Evolutionary conservation across 2,888 invertebrate species (phyloP).

Genomic region (Lasioglossum leucozonium): DNA sequence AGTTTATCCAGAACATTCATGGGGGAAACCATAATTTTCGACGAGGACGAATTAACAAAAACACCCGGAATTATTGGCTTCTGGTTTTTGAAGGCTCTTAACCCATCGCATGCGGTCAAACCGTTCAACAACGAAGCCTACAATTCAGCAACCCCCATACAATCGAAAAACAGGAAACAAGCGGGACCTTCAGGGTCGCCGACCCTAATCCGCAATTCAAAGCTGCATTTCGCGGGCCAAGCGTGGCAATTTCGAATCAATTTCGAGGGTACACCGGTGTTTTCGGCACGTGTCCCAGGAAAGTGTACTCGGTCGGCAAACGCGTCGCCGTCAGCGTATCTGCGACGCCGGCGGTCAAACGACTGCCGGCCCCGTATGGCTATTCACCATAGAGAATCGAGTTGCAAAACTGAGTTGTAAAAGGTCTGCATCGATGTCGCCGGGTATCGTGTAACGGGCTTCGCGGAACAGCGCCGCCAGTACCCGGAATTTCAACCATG

Average conservation of each 20-base stretch:
- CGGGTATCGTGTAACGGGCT: constrained; percentile 58
- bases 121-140: neutral
- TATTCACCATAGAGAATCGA: constrained; percentile 78
- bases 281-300: constrained; percentile 31
- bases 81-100: neutral
- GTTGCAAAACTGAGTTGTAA: constrained; percentile 81
- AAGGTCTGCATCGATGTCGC: constrained; percentile 73
- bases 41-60: neutral
- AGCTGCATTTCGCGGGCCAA: neutral
- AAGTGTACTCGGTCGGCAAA: constrained; percentile 41
- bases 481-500: neutral
- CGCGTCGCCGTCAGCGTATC: constrained; percentile 33
- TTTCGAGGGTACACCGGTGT: constrained; percentile 4
- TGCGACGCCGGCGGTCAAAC: constrained; percentile 24
- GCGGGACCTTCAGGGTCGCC: neutral
- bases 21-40: no score
- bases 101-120: neutral
- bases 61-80: neutral
- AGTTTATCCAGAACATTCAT: no score
- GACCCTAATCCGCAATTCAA: constrained; percentile 16
- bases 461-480: constrained; percentile 14
- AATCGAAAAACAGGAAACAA: constrained; percentile 12
- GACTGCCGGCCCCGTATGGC: constrained; percentile 36
- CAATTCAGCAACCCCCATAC: neutral
- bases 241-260: constrained; percentile 18